These are phyloP conservation scores for Drosophila borborema DNA, from an alignment of 2,888 invertebrate species.

Conservation along the genomic window DNA sequence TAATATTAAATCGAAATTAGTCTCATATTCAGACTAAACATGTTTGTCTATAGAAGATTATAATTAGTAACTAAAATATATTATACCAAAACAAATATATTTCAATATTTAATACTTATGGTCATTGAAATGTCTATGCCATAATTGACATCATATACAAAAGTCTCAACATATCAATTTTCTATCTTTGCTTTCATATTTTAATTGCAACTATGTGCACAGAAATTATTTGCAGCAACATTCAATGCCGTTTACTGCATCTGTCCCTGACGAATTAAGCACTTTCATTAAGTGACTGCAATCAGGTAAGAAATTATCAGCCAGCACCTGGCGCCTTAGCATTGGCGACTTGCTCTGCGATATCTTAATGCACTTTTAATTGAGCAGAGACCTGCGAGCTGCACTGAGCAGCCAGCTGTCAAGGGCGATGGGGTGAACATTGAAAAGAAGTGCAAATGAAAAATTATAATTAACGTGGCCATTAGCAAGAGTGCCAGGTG, in stretches of 20 bases:
- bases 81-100: too few species aligned
- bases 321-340: constrained; percentile 59
- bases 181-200: neutral
- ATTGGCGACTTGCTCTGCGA: constrained; percentile 57
- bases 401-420: constrained; percentile 44
- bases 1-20: neutral
- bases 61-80: too few species aligned
- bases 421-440: constrained; percentile 45
- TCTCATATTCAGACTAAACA: neutral
- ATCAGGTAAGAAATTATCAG: constrained; percentile 70
- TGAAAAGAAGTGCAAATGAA: constrained; percentile 62
- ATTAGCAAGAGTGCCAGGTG: constrained; percentile 35
- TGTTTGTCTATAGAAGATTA: too few species aligned
- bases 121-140: neutral
- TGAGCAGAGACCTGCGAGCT: constrained; percentile 54
- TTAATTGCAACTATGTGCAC: constrained; percentile 19
- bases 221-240: constrained; percentile 6
- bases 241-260: constrained; percentile 36
- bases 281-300: constrained; percentile 76
- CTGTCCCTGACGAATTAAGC: constrained; percentile 57
- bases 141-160: neutral
- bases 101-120: too few species aligned
- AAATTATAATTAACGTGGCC: constrained; percentile 73
- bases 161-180: neutral
- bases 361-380: constrained; percentile 78